Evolutionary conservation across 2,888 invertebrate genomes (phyloP).

Genomic region (Calameuta filiformis): DNA sequence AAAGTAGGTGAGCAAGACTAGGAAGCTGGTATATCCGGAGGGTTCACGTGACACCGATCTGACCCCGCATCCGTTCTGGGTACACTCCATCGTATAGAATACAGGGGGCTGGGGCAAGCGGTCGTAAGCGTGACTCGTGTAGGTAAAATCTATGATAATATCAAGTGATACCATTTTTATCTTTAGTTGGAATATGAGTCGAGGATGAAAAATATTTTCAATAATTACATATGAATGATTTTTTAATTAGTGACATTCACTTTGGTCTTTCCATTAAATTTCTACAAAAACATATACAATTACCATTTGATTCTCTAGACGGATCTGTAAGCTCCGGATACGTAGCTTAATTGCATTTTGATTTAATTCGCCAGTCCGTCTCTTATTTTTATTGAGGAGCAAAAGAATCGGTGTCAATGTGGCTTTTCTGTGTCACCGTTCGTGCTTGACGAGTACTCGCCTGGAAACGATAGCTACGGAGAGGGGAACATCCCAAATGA

Average conservation of each 20-base stretch:
- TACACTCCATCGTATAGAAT: slow-evolving; percentile 40
- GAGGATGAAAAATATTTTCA: not conserved
- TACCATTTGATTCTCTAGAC: not conserved
- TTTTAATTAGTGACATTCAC: not conserved
- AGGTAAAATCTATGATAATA: not conserved
- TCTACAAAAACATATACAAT: not conserved
- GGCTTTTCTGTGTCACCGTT: slow-evolving; percentile 1
- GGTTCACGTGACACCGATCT: slow-evolving; percentile 64
- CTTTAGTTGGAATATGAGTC: not conserved
- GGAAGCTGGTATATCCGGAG: slow-evolving; percentile 65
- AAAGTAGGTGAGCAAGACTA: slow-evolving; percentile 62
- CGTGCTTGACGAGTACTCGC: not conserved
- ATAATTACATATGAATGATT: not conserved
- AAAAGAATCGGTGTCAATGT: not conserved
- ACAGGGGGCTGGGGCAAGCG: slow-evolving; percentile 29
- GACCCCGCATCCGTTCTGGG: slow-evolving; percentile 61
- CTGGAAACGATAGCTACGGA: slow-evolving; percentile 13
- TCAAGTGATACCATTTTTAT: not conserved
- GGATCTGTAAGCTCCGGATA: not conserved
- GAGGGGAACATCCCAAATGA: slow-evolving; percentile 50
- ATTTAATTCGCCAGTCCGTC: not conserved
- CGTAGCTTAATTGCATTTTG: not conserved
- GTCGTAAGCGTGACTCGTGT: not conserved
- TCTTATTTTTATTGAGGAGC: not conserved
- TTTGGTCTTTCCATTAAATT: not conserved